These are phyloP conservation scores for Psittacula derbiana DNA, from an alignment of 2,797 vertebrate species.

Conservation along the genomic window DNA sequence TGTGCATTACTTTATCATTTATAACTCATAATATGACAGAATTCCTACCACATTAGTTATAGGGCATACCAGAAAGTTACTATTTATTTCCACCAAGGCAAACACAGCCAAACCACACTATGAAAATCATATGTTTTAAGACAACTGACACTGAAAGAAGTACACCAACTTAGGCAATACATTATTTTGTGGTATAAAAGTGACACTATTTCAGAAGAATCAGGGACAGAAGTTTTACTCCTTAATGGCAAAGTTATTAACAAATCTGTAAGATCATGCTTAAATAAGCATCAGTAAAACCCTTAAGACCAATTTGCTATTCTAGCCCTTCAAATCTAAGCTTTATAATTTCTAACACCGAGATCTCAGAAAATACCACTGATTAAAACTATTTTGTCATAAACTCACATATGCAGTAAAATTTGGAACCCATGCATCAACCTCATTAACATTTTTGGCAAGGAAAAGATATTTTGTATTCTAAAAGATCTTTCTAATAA, in stretches of 20 bases:
- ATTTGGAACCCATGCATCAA: background rate
- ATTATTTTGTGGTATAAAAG: background rate
- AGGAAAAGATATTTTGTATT: background rate
- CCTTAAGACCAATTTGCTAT: background rate
- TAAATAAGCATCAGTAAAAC: background rate
- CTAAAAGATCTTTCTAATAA: background rate
- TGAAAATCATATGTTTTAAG: background rate
- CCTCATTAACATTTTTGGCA: background rate
- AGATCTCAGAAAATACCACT: background rate
- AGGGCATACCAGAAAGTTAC: background rate
- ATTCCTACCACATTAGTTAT: background rate
- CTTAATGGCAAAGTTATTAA: background rate
- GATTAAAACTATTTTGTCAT: background rate
- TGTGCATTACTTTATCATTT: background rate
- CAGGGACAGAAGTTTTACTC: background rate
- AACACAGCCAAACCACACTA: background rate
- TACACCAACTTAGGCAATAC: background rate
- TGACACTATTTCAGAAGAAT: background rate
- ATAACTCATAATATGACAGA: background rate
- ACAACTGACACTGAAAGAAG: background rate
- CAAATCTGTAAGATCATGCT: background rate
- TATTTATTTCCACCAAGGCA: background rate
- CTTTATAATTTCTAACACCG: background rate
- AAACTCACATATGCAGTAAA: background rate
- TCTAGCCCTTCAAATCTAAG: background rate